Evolutionary conservation across 2,888 invertebrate genomes (phyloP).

Genomic region (Chrysolina oricalcia): DNA sequence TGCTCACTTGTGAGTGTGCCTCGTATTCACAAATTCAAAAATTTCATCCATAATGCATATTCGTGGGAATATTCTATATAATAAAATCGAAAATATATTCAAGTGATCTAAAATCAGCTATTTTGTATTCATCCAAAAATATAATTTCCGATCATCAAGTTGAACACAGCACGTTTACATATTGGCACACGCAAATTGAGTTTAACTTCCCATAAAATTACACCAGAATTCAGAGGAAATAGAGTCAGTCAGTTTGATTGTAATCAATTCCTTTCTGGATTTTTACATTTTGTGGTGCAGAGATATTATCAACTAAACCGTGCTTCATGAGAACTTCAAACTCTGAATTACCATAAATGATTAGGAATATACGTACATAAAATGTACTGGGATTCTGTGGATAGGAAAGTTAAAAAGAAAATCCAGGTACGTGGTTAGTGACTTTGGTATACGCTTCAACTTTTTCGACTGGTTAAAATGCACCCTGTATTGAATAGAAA

Average conservation of each 20-base stretch:
- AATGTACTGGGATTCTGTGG: too few species aligned
- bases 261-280: not conserved
- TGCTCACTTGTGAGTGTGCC: not conserved
- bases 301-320: not conserved
- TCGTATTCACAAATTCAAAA: not conserved
- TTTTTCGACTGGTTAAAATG: too few species aligned
- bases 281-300: not conserved
- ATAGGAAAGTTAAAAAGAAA: too few species aligned
- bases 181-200: not conserved
- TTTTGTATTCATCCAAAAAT: conserved; percentile 10
- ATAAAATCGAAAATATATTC: conserved; percentile 3
- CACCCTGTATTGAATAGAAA: too few species aligned
- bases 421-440: too few species aligned
- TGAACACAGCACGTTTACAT: conserved; percentile 6
- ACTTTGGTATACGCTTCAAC: too few species aligned
- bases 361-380: too few species aligned
- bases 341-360: not conserved
- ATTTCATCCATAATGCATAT: conserved; percentile 1
- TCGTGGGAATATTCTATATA: not conserved
- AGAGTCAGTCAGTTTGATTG: not conserved
- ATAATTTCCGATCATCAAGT: conserved; percentile 11
- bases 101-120: not conserved
- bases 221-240: not conserved
- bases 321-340: not conserved
- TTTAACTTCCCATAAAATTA: conserved; percentile 1